Conservation (phyloP, 2,113 vertebrate species). For the Octodon degus region DNA sequence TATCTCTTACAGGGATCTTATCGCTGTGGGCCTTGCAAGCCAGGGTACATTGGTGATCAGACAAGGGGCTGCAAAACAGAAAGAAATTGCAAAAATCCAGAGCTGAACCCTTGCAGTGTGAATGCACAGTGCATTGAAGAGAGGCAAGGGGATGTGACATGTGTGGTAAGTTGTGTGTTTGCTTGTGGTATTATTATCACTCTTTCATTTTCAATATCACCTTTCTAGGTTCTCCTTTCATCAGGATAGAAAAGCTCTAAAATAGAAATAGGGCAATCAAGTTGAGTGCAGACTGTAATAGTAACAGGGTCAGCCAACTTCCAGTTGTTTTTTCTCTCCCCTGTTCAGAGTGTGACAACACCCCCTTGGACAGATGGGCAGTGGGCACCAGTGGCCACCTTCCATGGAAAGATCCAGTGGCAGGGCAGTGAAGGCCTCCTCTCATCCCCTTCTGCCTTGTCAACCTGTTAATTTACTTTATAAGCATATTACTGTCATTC, state of each 20-base stretch:
- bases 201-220: not conserved
- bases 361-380: not conserved
- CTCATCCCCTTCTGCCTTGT: rapidly evolving
- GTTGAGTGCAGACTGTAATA: not conserved
- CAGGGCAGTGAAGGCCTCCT: rapidly evolving
- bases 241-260: not conserved
- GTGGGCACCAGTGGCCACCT: not conserved
- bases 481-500: not conserved
- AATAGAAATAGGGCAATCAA: not conserved
- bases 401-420: not conserved
- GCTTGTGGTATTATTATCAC: not conserved
- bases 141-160: conserved; percentile 91
- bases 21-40: conserved; percentile 92
- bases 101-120: conserved; percentile 92
- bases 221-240: not conserved
- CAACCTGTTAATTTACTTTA: not conserved
- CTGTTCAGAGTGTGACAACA: rapidly evolving
- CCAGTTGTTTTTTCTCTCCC: not conserved
- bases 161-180: conserved; percentile 88
- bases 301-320: not conserved
- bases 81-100: conserved; percentile 89
- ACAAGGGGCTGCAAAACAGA: conserved; percentile 89
- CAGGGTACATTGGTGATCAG: conserved; percentile 94
- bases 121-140: conserved; percentile 93
- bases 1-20: conserved; percentile 92